Conservation (phyloP, 1,140 invertebrate species). For the Globodera ellingtonae region DNA sequence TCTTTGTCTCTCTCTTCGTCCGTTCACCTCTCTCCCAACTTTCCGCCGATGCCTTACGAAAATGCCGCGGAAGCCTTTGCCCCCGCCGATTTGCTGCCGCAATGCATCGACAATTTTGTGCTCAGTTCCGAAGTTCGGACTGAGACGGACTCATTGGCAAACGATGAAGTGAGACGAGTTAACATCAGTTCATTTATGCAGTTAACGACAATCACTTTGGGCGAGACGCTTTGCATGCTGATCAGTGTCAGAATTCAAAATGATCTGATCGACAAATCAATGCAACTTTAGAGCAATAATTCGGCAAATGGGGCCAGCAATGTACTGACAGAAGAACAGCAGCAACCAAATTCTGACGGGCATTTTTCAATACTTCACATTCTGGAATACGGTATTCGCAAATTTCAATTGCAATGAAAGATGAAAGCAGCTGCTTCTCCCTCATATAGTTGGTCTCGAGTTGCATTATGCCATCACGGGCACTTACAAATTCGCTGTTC, state of each 20-base stretch:
- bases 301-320: not conserved
- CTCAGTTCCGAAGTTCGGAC: slow-evolving; percentile 21
- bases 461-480: slow-evolving; percentile 58
- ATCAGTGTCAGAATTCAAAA: not conserved
- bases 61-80: not conserved
- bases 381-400: slow-evolving; percentile 46
- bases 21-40: not conserved
- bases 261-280: not conserved
- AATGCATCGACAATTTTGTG: slow-evolving; percentile 35
- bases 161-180: not conserved
- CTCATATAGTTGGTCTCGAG: slow-evolving; percentile 38
- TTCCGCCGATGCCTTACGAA: not conserved
- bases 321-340: not conserved
- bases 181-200: slow-evolving; percentile 19
- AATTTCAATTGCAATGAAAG: not conserved
- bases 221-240: slow-evolving; percentile 29
- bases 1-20: not conserved
- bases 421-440: not conserved
- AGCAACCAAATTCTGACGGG: not conserved
- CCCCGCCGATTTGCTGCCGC: slow-evolving; percentile 17
- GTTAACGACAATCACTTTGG: slow-evolving; percentile 16
- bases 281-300: slow-evolving; percentile 7
- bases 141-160: slow-evolving; percentile 11
- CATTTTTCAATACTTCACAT: slow-evolving; percentile 51
- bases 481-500: slow-evolving; percentile 53